Evolutionary conservation across 2,888 invertebrate species (phyloP).

Genomic region (Cephus runcator): DNA sequence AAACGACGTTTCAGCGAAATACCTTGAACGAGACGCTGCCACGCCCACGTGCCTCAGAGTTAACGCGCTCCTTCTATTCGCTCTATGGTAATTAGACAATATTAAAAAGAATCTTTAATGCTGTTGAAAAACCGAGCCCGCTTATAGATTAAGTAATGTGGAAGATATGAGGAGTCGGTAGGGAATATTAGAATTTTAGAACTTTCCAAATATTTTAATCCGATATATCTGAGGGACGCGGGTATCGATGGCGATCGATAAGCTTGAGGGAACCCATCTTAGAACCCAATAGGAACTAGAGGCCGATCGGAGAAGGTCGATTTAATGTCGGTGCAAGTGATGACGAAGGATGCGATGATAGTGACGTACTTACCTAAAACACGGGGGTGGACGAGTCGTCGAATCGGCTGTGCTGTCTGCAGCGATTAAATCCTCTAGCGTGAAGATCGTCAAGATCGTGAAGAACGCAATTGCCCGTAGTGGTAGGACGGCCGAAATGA

Average conservation of each 20-base stretch:
- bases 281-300: too few species aligned
- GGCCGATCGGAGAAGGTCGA: too few species aligned
- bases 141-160: not conserved
- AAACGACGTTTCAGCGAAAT: not conserved
- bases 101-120: too few species aligned
- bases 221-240: not conserved
- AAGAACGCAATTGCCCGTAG: conserved; percentile 35
- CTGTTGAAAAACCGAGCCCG: too few species aligned
- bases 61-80: not conserved
- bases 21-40: not conserved
- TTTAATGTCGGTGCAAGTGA: not conserved
- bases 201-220: not conserved
- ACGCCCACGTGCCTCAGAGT: not conserved
- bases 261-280: too few species aligned
- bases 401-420: conserved; percentile 22
- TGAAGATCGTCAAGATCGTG: conserved; percentile 4
- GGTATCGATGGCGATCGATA: too few species aligned
- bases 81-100: not conserved
- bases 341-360: conserved; percentile 1
- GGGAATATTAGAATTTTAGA: too few species aligned
- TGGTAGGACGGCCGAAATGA: conserved; percentile 36
- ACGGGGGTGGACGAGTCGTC: conserved; percentile 47
- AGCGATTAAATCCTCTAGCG: conserved; percentile 29
- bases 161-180: too few species aligned
- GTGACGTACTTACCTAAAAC: conserved; percentile 53